phyloP scores from a whole-genome alignment of 2,797 vertebrate species.

The Sebastes aleutianus region DNA sequence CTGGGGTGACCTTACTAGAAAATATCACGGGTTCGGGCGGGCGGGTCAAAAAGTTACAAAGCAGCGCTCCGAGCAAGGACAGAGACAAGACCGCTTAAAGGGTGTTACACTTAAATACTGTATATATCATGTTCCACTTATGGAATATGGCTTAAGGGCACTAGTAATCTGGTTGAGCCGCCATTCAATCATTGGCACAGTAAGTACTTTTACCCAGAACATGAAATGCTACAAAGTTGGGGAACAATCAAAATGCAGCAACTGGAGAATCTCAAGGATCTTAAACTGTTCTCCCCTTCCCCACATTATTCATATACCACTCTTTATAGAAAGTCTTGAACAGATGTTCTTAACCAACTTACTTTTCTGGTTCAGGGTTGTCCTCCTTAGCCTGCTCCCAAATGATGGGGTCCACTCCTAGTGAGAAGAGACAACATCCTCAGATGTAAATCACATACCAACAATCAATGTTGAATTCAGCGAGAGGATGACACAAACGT shows the following conservation, averaged over 20 bases:
- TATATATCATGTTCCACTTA: background rate
- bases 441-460: background rate
- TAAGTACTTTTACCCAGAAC: background rate
- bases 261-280: background rate
- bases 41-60: too few relatives aligned
- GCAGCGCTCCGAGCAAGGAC: too few relatives aligned
- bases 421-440: slow-evolving; percentile 8
- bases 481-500: background rate
- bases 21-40: too few relatives aligned
- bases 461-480: background rate
- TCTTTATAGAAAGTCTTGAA: background rate
- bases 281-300: background rate
- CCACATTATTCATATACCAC: background rate
- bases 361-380: slow-evolving; percentile 98
- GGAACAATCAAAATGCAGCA: background rate
- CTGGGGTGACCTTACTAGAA: too few relatives aligned
- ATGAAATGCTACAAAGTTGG: background rate
- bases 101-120: too few relatives aligned
- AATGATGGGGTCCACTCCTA: slow-evolving; percentile 97
- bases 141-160: background rate
- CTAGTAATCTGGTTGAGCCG: background rate
- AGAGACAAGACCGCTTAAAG: background rate
- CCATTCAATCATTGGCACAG: background rate
- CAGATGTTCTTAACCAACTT: slow-evolving; percentile 53
- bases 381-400: slow-evolving; percentile 99